phyloP scores from a whole-genome alignment of 2,113 vertebrate genomes.

The Grallaria varia region DNA sequence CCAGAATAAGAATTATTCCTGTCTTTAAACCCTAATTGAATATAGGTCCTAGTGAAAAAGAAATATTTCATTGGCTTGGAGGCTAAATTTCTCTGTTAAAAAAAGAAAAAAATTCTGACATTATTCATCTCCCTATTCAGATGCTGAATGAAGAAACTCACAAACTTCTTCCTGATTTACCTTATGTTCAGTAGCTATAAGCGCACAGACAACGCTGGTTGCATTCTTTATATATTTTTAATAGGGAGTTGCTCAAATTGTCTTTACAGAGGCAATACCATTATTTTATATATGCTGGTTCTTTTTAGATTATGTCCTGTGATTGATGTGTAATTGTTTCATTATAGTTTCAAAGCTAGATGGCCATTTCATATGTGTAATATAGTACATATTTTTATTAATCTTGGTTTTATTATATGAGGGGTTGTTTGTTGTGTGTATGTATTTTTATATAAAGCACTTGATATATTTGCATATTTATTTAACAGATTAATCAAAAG shows the following conservation, averaged over 20 bases:
- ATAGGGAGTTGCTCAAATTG: not conserved
- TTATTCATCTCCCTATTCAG: not conserved
- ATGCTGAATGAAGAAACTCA: not conserved
- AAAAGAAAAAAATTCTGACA: not conserved
- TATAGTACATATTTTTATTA: conserved; percentile 16
- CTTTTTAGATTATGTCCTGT: not conserved
- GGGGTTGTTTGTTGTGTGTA: not conserved
- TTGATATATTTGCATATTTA: conserved; percentile 58
- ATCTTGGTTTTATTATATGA: conserved; percentile 17
- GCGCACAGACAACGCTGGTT: not conserved
- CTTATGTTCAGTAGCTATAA: not conserved
- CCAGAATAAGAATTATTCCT: not conserved
- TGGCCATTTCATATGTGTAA: conserved; percentile 18
- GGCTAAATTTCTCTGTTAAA: not conserved
- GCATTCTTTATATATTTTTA: not conserved
- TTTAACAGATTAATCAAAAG: conserved; percentile 33
- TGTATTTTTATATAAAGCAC: conserved; percentile 11
- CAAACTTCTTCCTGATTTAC: not conserved
- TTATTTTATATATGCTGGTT: conserved; percentile 30
- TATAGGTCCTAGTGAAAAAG: not conserved
- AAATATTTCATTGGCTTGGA: not conserved
- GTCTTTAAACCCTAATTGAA: not conserved
- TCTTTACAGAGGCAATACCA: not conserved
- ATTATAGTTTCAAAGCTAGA: conserved; percentile 15
- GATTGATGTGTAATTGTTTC: not conserved